A percentile compares a stretch with the other conserved stretches of the same genome.
These are phyloP conservation scores for Mythimna loreyi DNA, from an alignment of 2,888 invertebrate genomes.

Conservation along the genomic window DNA sequence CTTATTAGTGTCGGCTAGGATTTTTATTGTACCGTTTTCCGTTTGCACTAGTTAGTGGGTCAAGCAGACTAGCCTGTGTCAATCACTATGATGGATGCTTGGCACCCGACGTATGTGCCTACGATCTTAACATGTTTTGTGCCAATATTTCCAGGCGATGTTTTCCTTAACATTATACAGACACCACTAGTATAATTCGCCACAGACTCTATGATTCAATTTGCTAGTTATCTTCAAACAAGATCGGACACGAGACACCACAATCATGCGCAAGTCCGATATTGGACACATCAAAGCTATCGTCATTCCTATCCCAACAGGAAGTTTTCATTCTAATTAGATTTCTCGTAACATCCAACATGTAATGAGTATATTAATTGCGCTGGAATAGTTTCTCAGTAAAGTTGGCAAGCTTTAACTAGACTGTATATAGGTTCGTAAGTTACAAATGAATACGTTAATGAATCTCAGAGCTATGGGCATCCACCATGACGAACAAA, in stretches of 20 bases:
- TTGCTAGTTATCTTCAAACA: conserved; percentile 15
- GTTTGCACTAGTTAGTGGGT: conserved; percentile 15
- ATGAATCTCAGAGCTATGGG: conserved; percentile 51
- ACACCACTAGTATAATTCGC: conserved; percentile 4
- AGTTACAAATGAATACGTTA: conserved; percentile 54
- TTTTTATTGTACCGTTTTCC: conserved; percentile 28
- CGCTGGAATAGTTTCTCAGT: conserved; percentile 51
- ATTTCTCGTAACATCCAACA: conserved; percentile 55
- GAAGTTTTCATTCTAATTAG: conserved; percentile 56
- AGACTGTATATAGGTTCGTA: conserved; percentile 31
- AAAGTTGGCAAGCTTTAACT: conserved; percentile 56
- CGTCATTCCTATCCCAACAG: conserved; percentile 38
- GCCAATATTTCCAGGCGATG: conserved; percentile 26
- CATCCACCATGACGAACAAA: conserved; percentile 62
- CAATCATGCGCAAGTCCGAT: conserved; percentile 36
- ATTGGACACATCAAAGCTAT: conserved; percentile 44
- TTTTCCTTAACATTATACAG: conserved; percentile 27
- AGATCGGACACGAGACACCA: conserved; percentile 8
- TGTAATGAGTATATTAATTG: conserved; percentile 58
- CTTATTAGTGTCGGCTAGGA: conserved; percentile 45
- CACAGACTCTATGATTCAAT: conserved; percentile 23
- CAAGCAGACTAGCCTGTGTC: conserved; percentile 16
- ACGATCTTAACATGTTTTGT: background rate
- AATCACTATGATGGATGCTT: conserved; percentile 34
- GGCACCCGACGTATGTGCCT: conserved; percentile 3